A percentile compares a stretch with the other conserved stretches of the same genome.
Evolutionary conservation across 2,888 invertebrate genomes (phyloP).

Genomic region (Alviniconcha strummeri): DNA sequence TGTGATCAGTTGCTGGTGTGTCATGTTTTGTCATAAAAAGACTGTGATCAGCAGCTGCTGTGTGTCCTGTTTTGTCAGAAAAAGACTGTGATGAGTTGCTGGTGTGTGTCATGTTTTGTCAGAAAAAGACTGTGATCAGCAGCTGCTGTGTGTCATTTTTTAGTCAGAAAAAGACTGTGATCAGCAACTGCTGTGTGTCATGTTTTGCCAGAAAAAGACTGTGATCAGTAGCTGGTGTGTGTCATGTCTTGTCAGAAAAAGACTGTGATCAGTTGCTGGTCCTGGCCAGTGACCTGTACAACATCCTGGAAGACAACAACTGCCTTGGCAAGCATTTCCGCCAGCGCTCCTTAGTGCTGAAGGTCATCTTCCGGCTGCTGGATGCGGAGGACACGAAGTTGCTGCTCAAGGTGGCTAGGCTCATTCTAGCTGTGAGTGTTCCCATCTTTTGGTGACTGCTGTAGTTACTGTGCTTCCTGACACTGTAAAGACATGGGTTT

Average conservation of each 20-base stretch:
- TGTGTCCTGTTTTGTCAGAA: slow-evolving; percentile 45
- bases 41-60: not conserved
- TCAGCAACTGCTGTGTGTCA: not conserved
- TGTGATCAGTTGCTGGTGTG: not conserved
- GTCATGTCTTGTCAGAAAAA: slow-evolving; percentile 53
- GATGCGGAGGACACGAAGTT: slow-evolving; percentile 84
- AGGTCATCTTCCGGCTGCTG: slow-evolving; percentile 83
- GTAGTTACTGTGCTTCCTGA: too few species aligned
- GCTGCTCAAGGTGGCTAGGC: slow-evolving; percentile 83
- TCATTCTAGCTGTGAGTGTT: slow-evolving; percentile 84
- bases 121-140: not conserved
- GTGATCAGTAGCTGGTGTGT: not conserved
- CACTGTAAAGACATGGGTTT: too few species aligned
- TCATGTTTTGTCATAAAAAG: not conserved
- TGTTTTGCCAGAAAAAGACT: not conserved
- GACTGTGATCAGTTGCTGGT: slow-evolving; percentile 58
- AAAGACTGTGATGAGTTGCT: slow-evolving; percentile 58
- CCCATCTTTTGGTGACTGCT: too few species aligned
- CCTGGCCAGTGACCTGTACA: slow-evolving; percentile 65
- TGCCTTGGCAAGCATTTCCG: slow-evolving; percentile 75
- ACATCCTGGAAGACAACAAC: slow-evolving; percentile 64
- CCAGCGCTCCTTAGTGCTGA: slow-evolving; percentile 78
- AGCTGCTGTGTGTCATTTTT: not conserved
- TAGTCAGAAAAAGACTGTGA: not conserved
- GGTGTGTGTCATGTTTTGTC: slow-evolving; percentile 15